Percentiles rank a stretch among this genome's conserved stretches.
These are phyloP conservation scores for Phymorhynchus buccinoides DNA, from an alignment of 1,140 invertebrate species.

Conservation along the genomic window DNA sequence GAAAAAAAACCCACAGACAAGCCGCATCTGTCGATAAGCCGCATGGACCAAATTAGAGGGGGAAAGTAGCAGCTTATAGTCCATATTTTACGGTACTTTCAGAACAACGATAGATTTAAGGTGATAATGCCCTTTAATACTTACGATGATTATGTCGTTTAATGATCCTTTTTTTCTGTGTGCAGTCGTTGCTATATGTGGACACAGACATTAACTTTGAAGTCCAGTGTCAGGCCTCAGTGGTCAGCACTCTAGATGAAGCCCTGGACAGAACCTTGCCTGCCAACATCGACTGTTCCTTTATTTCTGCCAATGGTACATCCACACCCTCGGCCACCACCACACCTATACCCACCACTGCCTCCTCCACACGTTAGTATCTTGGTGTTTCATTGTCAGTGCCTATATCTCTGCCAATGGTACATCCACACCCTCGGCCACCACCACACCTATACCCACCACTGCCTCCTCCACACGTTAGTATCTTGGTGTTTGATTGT, in stretches of 20 bases:
- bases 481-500: no score
- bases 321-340: not conserved
- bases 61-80: no score
- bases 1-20: no score
- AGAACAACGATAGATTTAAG: no score
- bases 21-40: no score
- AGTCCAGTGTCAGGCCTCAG: slow-evolving; percentile 25
- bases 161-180: not conserved
- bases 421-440: no score
- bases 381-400: not conserved
- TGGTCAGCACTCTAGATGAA: not conserved
- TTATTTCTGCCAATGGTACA: not conserved
- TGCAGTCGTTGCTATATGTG: slow-evolving; percentile 29
- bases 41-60: no score
- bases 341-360: not conserved
- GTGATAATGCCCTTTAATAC: no score
- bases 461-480: no score
- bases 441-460: no score
- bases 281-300: slow-evolving; percentile 15
- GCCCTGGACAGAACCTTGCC: not conserved
- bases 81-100: no score
- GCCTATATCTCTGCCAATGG: not conserved
- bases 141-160: not conserved
- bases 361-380: slow-evolving; percentile 11
- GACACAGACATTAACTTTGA: not conserved